Conservation (phyloP, 2,888 invertebrate genomes). For the Trichogramma dendrolimi region DNA sequence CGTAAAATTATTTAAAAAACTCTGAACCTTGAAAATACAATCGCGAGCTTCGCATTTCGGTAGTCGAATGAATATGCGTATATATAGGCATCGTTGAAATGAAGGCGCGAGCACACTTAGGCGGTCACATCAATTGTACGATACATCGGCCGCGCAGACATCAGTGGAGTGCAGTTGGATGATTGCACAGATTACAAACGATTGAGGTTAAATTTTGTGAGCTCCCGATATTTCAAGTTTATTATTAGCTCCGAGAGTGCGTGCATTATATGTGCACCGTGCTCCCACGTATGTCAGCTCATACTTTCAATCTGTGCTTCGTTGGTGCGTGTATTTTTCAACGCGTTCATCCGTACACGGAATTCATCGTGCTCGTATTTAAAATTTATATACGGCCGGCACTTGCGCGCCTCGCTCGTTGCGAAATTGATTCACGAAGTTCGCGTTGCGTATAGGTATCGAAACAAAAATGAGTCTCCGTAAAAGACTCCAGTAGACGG, state of each 20-base stretch:
- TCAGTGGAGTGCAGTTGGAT: conserved; percentile 1
- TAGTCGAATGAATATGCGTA: too few species aligned
- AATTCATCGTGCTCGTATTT: not conserved
- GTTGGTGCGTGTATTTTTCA: not conserved
- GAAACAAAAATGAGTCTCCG: not conserved
- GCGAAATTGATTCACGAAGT: too few species aligned
- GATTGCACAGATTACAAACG: conserved; percentile 18
- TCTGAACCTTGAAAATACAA: too few species aligned
- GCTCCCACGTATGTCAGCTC: not conserved
- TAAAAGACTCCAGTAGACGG: conserved; percentile 6
- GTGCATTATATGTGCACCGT: not conserved
- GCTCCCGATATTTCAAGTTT: conserved; percentile 17
- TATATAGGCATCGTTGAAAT: too few species aligned
- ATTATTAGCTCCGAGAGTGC: conserved; percentile 1
- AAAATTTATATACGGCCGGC: too few species aligned
- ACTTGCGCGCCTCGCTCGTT: too few species aligned
- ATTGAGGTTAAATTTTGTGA: conserved; percentile 21
- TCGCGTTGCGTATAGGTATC: not conserved
- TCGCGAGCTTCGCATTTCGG: too few species aligned
- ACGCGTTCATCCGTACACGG: not conserved
- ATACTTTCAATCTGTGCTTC: not conserved
- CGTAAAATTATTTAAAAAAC: too few species aligned
- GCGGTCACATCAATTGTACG: too few species aligned
- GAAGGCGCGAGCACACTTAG: too few species aligned
- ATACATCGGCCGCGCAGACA: not conserved